Percentiles rank a stretch among this genome's conserved stretches.
phyloP scores from a whole-genome alignment of 2,113 vertebrate genomes.

The Proterorhinus semilunaris region DNA sequence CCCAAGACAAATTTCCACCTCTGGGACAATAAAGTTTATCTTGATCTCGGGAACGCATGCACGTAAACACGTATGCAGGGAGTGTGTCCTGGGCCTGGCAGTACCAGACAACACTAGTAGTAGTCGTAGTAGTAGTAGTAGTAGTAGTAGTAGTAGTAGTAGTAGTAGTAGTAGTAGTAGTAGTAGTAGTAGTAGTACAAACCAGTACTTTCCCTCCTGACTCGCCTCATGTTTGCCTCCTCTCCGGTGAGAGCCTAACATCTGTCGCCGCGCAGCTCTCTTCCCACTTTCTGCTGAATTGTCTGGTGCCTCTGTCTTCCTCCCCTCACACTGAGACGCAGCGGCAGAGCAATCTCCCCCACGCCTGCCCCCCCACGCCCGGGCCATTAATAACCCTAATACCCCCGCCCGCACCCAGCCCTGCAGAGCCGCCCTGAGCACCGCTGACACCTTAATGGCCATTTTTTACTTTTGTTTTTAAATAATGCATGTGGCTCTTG shows the following conservation, averaged over 20 bases:
- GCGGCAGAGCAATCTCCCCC: conserved; percentile 62
- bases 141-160: too few species aligned
- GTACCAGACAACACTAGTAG: too few species aligned
- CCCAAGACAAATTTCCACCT: too few species aligned
- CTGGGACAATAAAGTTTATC: too few species aligned
- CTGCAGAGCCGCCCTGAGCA: conserved; percentile 60
- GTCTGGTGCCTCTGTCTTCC: conserved; percentile 25
- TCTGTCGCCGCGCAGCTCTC: not conserved
- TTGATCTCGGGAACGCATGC: too few species aligned
- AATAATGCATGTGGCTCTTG: conserved; percentile 69
- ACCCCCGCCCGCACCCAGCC: conserved; percentile 57
- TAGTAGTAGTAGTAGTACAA: too few species aligned
- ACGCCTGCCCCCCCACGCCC: conserved; percentile 61
- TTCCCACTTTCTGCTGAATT: not conserved
- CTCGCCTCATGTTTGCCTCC: too few species aligned
- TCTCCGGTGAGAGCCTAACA: not conserved
- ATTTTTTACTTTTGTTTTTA: conserved; percentile 68
- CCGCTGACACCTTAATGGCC: conserved; percentile 74
- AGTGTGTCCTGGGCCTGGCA: too few species aligned
- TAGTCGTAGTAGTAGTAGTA: too few species aligned
- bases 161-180: too few species aligned
- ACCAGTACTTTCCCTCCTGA: too few species aligned
- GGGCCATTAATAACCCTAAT: conserved; percentile 74
- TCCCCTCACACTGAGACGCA: conserved; percentile 41
- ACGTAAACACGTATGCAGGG: too few species aligned